Evolutionary conservation across 2,113 vertebrate species (phyloP), one percentile per base, ranked within the genome.

Genomic region (Irena cyanogastra): DNA sequence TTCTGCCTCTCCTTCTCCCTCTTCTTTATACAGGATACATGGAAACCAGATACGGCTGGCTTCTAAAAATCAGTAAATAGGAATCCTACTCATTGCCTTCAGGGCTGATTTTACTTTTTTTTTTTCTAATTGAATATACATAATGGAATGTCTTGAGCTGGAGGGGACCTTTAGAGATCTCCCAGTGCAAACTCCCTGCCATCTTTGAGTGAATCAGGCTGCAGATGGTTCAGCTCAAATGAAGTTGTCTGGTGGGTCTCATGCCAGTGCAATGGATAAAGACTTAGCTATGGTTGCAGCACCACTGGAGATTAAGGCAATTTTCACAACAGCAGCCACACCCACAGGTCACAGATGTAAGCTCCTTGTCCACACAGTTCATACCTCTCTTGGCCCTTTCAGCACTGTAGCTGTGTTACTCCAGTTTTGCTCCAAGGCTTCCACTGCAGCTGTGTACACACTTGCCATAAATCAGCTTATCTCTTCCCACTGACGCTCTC

Each of bases 361-460:
- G 57, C 83, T 79, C 74, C 78, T 91, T 90, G 78, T 87, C 82
- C 63, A 42, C 66, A 76, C 63, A 85, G 68, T 68, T 92, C 66
- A 2, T 72, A 44, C 70, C 90, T 80, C 50, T 85, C 96, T 76
- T 80, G 75, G 82, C 92, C 49, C 66, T 90, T 87, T 19, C 41
- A 91, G 53, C 8, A 1, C 82, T 47, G 30, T 64, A 82, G 65
- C 82, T 85, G 37, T 82, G 83, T 83, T 91, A 64, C 84, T 93
- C 66, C 66, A 83, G 74, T 85, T 88, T 93, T 79, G 78, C 92
- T 97, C 79, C 82, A 90, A 91, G 90, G 78, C 75, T 92, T 94
- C 82, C 75, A 88, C 39, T 65, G 71, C 95, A 97, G 94, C 93
- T 93, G 87, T 85, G 79, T 77, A 77, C 77, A 94, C 70, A 90